These are phyloP conservation scores for Volucella bombylans DNA, from an alignment of 2,888 invertebrate genomes.

Conservation along the genomic window DNA sequence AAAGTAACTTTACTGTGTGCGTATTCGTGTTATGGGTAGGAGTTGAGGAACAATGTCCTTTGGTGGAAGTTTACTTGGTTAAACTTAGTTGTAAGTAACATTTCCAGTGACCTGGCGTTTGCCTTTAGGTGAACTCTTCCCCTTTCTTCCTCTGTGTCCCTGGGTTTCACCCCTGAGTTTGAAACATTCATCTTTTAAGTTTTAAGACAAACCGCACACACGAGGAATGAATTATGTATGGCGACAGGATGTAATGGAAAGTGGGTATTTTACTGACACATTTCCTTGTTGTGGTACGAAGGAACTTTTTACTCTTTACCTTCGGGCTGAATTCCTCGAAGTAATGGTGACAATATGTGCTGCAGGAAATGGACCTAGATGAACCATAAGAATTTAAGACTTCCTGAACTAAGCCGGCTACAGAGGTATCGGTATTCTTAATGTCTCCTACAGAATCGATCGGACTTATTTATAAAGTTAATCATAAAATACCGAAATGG, in stretches of 20 bases:
- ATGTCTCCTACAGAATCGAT: too few relatives aligned
- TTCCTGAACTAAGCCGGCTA: too few relatives aligned
- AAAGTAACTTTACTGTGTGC: too few relatives aligned
- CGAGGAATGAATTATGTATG: constrained; percentile 2
- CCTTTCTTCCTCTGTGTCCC: neutral
- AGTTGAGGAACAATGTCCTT: constrained; percentile 10
- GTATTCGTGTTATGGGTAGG: constrained; percentile 3
- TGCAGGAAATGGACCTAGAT: too few relatives aligned
- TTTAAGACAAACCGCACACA: constrained; percentile 29
- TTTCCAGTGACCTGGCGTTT: constrained; percentile 45
- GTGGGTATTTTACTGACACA: constrained; percentile 20
- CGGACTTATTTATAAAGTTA: too few relatives aligned
- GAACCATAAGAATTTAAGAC: too few relatives aligned
- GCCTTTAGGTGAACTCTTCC: constrained; percentile 34
- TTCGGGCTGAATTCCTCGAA: too few relatives aligned
- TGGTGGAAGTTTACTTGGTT: constrained; percentile 8
- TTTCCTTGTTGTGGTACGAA: neutral
- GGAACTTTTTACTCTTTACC: too few relatives aligned
- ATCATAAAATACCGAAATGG: too few relatives aligned
- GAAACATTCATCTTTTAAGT: constrained; percentile 56
- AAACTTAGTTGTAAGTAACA: constrained; percentile 28
- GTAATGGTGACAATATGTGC: too few relatives aligned
- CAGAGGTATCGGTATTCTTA: too few relatives aligned
- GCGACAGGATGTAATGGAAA: neutral
- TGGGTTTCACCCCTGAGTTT: constrained; percentile 1